Conservation (phyloP, 2,797 vertebrate genomes). For the Saxicola maurus region DNA sequence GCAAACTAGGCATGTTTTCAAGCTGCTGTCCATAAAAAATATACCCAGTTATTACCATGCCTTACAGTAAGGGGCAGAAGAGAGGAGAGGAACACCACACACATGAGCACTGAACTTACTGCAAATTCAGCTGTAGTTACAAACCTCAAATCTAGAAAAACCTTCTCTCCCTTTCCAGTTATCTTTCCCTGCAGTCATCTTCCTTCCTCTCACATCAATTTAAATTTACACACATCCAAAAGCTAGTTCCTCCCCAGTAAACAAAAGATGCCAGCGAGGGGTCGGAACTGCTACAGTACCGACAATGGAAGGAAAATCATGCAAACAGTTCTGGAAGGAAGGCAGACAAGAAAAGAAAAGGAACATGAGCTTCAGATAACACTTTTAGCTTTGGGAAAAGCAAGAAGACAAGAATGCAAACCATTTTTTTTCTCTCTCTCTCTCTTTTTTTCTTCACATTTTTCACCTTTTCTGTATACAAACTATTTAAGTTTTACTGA, state of each 20-base stretch:
- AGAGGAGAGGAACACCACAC: neutral
- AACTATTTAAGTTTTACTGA: neutral
- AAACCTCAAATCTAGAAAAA: neutral
- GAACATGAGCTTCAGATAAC: neutral
- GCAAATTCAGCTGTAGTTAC: neutral
- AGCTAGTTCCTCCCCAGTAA: neutral
- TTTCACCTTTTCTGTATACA: neutral
- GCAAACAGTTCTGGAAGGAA: neutral
- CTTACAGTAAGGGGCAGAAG: neutral
- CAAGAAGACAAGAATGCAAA: neutral
- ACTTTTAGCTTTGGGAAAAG: neutral
- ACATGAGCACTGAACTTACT: accelerated
- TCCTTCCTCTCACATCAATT: neutral
- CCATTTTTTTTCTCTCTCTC: neutral
- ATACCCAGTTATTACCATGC: neutral
- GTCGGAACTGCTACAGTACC: neutral
- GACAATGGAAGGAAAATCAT: neutral
- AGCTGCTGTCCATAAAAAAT: neutral
- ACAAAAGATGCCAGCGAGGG: neutral
- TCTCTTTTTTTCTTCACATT: neutral
- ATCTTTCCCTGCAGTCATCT: neutral
- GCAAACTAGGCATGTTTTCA: neutral
- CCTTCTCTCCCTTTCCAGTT: neutral
- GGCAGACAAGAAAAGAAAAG: neutral
- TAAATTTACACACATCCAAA: neutral